Percentiles rank a stretch among this genome's conserved stretches.
phyloP scores from a whole-genome alignment of 2,797 vertebrate genomes.

The Peromyscus melanophrys region DNA sequence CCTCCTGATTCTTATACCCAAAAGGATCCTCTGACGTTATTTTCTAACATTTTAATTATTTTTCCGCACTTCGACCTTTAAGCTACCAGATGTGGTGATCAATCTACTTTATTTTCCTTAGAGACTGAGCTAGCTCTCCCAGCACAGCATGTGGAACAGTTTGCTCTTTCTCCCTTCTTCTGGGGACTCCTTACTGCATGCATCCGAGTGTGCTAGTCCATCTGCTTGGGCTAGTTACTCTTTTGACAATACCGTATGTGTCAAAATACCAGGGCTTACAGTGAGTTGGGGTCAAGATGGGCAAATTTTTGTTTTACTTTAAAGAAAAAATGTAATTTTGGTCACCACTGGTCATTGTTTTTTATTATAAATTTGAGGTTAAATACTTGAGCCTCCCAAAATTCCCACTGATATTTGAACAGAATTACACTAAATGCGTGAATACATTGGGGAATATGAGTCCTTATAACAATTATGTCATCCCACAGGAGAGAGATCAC shows the following conservation, averaged over 20 bases:
- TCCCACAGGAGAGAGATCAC: background rate
- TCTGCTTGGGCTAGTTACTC: constrained; percentile 11
- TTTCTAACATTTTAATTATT: constrained; percentile 24
- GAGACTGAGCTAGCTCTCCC: background rate
- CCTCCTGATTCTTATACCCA: background rate
- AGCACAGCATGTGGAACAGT: background rate
- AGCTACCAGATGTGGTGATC: background rate
- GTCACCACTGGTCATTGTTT: background rate
- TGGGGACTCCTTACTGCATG: background rate
- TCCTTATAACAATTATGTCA: background rate
- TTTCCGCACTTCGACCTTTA: background rate
- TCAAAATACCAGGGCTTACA: background rate
- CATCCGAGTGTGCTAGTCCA: background rate
- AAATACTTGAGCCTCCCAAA: background rate
- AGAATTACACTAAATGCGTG: background rate
- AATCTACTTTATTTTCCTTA: constrained; percentile 38
- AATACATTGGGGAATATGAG: background rate
- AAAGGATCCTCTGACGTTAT: background rate
- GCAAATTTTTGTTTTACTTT: background rate
- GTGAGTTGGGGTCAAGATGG: background rate
- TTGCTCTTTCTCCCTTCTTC: background rate
- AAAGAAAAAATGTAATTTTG: background rate
- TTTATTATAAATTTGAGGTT: constrained; percentile 29
- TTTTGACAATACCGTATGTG: background rate
- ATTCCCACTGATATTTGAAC: background rate